phyloP scores from a whole-genome alignment of 2,888 invertebrate genomes.

The Scaptomyza cyrtandrae region DNA sequence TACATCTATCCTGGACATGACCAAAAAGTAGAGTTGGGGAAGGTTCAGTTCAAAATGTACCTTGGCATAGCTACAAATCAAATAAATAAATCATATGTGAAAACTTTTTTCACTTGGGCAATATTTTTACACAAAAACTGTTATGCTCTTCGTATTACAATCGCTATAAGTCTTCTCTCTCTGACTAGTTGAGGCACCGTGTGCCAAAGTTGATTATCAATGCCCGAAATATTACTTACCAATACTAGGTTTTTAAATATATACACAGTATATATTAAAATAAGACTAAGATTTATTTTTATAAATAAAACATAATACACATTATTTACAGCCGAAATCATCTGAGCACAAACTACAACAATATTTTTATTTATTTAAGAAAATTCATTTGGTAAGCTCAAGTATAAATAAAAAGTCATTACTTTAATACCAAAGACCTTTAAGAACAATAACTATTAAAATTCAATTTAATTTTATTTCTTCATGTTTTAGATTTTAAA shows the following conservation, averaged over 20 bases:
- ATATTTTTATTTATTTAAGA: too few species aligned
- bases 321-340: too few species aligned
- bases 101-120: constrained; percentile 76
- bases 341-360: too few species aligned
- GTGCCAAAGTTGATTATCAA: not conserved
- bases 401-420: too few species aligned
- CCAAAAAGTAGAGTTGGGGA: not conserved
- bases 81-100: constrained; percentile 74
- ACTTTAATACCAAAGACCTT: too few species aligned
- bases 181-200: constrained; percentile 27
- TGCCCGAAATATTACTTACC: not conserved
- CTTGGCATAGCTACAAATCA: constrained; percentile 55
- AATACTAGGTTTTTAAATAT: too few species aligned
- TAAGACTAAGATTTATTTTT: not conserved
- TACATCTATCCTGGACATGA: not conserved
- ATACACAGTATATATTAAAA: too few species aligned
- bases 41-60: constrained; percentile 16
- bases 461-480: not conserved
- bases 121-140: constrained; percentile 69
- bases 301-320: too few species aligned
- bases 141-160: constrained; percentile 57
- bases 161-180: constrained; percentile 62
- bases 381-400: too few species aligned
- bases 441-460: too few species aligned
- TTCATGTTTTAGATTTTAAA: not conserved